Base-by-base conservation (phyloP, 2,888 invertebrate genomes). In the Tortrix viridana region DNA sequence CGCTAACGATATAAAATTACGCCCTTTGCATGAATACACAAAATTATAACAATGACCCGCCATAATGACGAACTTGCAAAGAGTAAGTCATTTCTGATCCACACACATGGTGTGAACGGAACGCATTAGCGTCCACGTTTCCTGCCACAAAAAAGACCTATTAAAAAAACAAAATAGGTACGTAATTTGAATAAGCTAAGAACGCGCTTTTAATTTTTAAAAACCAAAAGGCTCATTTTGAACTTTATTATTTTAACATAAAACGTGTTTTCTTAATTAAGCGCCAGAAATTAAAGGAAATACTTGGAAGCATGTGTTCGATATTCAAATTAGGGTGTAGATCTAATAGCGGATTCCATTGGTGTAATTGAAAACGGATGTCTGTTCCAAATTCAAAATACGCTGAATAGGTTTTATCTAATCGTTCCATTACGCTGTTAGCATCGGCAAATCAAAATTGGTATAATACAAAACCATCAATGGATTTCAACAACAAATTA, bases 61-160 rank as follows among this genome's bases (percentile, higher is more conserved):
- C 47, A 60, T 69, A 69, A 69, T 67, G 66, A 67, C 61, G 60
- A 71, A 67, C 72, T 68, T 59, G 65, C 67, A 58, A 58, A 60
- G 68, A 78, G 71, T 73, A 75, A 76, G 80, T 82, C 81, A 81
- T 84, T 83, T 80, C 76, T 74, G 80, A 79, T 79, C 80, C 81
- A 70, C 79, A 71, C 87, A 86, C 74, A 88, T 88, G 88, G 87
- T 81, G 87, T 81, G 84, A 86, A 84, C 80, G 77, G 76, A 71
- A 71, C 80, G 77, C 83, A 85, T 86, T 86, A 85, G 82, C 76
- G 72, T 70, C 70, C 69, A 65, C 74, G 77, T 77, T 85, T 86
- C 86, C 85, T 82, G 82, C 74, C 74, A 74, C 70, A 74, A 74
- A 76, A 75, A 78, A 69, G 50, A 62, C 62, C 54, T 65, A 62